A percentile compares a stretch with the other conserved stretches of the same genome.
Conservation (phyloP, 92 coral and sea anemone genomes). For the Heliopora coerulea region DNA sequence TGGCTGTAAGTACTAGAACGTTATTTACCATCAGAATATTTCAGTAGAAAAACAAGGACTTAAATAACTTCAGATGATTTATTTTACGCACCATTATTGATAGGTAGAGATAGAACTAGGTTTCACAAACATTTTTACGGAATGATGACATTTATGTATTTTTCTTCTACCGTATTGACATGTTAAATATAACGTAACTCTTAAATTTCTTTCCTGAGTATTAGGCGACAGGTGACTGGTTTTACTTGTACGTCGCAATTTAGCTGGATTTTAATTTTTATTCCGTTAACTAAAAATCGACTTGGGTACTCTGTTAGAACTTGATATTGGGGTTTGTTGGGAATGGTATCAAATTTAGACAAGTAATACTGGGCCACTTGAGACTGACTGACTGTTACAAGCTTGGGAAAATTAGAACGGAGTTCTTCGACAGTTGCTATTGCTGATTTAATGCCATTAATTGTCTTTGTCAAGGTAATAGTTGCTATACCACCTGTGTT, state of each 20-base stretch:
- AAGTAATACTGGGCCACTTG: slow-evolving; percentile 31
- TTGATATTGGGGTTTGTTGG: slow-evolving; percentile 19
- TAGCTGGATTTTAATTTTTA: slow-evolving; percentile 5
- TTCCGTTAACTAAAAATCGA: background rate
- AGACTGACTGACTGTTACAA: slow-evolving; percentile 53
- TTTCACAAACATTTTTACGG: too few species aligned
- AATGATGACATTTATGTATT: too few species aligned
- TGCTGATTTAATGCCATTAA: slow-evolving; percentile 43
- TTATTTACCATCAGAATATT: too few species aligned
- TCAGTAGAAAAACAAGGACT: too few species aligned
- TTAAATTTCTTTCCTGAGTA: background rate
- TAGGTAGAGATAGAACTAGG: too few species aligned
- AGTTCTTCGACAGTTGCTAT: slow-evolving; percentile 39
- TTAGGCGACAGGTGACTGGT: slow-evolving; percentile 7
- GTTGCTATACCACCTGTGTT: slow-evolving; percentile 34
- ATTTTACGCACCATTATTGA: too few species aligned
- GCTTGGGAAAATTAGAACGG: slow-evolving; percentile 40
- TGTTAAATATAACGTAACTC: too few species aligned
- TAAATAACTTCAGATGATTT: too few species aligned
- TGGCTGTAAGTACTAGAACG: too few species aligned
- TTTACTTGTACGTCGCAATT: background rate
- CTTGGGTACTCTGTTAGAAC: slow-evolving; percentile 2
- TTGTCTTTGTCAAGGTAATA: slow-evolving; percentile 46
- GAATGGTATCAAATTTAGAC: background rate
- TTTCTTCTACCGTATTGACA: too few species aligned